Evolutionary conservation across 2,888 invertebrate species (phyloP), one percentile per base, ranked within the genome.

Genomic region (Drosophila anceps): DNA sequence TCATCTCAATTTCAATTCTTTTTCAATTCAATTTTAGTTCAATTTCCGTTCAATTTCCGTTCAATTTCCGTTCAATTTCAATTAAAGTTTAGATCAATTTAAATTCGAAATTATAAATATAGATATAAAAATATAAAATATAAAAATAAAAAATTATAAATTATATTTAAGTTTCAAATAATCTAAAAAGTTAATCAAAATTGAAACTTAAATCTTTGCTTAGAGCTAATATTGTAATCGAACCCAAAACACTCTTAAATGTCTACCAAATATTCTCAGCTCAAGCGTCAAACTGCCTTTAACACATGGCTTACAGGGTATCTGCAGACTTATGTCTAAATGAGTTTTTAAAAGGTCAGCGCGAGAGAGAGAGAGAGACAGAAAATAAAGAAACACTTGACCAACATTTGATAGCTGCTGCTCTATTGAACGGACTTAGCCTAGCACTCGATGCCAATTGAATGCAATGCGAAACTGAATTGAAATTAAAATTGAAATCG

Each of bases 321-420:
- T 53, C n/a, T 8, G 13, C 18, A 31, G n/a, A n/a, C 29, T 29
- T 31, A 39, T 43, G 13, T 53, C 15, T 43, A 61, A 58, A 67
- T 64, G 53, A 15, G 62, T 53, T 59, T 48, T 41, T 37, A 46
- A 65, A 65, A 73, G 76, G 76, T 77, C 68, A 77, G 41, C 50
- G 37, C 46, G 44, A 31, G 15, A 62, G 24, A 1, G 44, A 24
- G 3, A 15, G 24, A 15, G 44, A 27, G 13, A 18, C 5, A 6
- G 29, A 7, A 5, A n/a, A 12, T 3, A n/a, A 18, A 24, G 48
- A 75, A 59, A 51, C 67, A 68, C 71, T 75, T 79, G 79, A 64
- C 79, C 77, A 74, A 79, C 66, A 69, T 70, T 73, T 63, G 15
- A 46, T 13, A 35, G 43, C 46, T 67, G 43, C 70, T 79, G 66